phyloP scores from a whole-genome alignment of 2,888 invertebrate genomes.

The Netelia virgata region DNA sequence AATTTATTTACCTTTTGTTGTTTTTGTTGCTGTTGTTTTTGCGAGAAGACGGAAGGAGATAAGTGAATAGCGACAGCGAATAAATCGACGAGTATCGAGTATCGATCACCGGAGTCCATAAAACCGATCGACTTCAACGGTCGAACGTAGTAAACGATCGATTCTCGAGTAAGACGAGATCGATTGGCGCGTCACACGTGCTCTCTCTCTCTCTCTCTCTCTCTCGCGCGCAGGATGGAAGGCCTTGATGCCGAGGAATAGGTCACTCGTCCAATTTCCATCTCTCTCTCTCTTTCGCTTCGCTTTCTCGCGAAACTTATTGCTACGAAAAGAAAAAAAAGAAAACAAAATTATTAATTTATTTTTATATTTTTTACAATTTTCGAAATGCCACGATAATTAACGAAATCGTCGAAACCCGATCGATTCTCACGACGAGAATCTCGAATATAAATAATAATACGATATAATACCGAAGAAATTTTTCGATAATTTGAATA shows the following conservation, averaged over 20 bases:
- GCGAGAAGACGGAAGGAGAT: not conserved
- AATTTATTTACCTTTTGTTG: no score
- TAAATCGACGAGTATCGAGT: slow-evolving; percentile 49
- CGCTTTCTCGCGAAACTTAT: slow-evolving; percentile 18
- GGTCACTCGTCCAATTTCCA: slow-evolving; percentile 67
- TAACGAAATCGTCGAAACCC: slow-evolving; percentile 18
- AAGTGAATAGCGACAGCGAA: slow-evolving; percentile 26
- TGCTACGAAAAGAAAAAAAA: not conserved
- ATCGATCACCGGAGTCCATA: slow-evolving; percentile 60
- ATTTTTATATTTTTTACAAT: not conserved
- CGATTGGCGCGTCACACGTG: slow-evolving; percentile 67
- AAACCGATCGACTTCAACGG: slow-evolving; percentile 58
- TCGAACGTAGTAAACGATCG: slow-evolving; percentile 58
- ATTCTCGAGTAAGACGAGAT: slow-evolving; percentile 57
- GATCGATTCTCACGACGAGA: not conserved
- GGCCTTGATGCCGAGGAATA: slow-evolving; percentile 70
- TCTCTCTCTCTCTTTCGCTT: slow-evolving; percentile 19
- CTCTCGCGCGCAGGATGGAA: slow-evolving; percentile 29
- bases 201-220: not conserved
- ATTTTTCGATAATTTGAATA: no score
- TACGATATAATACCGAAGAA: not conserved
- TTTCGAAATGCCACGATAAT: slow-evolving; percentile 18
- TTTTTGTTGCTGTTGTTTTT: not conserved
- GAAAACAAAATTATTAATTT: no score
- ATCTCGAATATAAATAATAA: not conserved